phyloP scores from a whole-genome alignment of 1,140 invertebrate genomes.

The Kradibia gibbosae region DNA sequence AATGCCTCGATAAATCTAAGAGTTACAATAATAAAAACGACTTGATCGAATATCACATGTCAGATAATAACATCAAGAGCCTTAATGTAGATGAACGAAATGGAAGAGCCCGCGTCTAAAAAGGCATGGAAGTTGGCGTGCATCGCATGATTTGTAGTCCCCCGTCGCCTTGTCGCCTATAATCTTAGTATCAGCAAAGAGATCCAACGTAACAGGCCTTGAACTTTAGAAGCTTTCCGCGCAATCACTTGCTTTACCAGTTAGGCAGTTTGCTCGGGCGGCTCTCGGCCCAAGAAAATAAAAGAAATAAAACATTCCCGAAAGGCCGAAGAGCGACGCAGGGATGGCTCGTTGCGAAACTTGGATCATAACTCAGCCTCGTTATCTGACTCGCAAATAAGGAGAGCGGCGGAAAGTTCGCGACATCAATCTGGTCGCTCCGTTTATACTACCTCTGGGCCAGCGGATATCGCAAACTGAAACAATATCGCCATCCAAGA shows the following conservation, averaged over 20 bases:
- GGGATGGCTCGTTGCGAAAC: slow-evolving; percentile 59
- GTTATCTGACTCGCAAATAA: slow-evolving; percentile 75
- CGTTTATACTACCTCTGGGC: no score
- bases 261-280: neutral
- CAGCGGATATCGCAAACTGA: slow-evolving; percentile 72
- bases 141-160: neutral
- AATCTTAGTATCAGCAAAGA: neutral
- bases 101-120: no score
- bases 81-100: no score
- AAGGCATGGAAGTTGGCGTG: neutral
- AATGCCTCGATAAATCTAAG: neutral
- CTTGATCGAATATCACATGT: neutral
- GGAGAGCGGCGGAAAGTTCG: slow-evolving; percentile 69
- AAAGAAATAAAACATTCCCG: slow-evolving; percentile 60
- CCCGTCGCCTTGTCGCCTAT: neutral
- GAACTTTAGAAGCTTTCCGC: slow-evolving; percentile 12
- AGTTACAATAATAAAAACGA: no score
- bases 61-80: neutral
- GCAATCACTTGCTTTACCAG: neutral
- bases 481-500: slow-evolving; percentile 65
- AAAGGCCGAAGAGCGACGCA: slow-evolving; percentile 47
- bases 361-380: slow-evolving; percentile 73
- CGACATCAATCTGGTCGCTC: slow-evolving; percentile 72
- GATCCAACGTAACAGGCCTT: neutral
- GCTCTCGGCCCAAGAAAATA: neutral